These are phyloP conservation scores for Gibbula magus DNA, from an alignment of 2,888 invertebrate genomes.

Conservation along the genomic window DNA sequence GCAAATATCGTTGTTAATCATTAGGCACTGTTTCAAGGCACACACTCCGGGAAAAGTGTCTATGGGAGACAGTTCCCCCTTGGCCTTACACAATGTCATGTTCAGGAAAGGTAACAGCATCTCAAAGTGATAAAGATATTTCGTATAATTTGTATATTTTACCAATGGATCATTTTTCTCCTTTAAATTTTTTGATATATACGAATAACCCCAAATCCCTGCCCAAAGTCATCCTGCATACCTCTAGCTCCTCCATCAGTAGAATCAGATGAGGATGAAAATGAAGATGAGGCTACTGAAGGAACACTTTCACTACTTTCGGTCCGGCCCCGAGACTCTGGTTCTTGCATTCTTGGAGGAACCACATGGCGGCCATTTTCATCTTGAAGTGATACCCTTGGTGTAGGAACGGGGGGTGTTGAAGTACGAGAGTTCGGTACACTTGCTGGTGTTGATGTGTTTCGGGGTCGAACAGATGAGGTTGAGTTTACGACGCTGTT, in stretches of 20 bases:
- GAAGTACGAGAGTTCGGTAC: background rate
- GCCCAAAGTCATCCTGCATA: background rate
- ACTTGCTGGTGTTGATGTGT: background rate
- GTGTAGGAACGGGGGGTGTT: background rate
- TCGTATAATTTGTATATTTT: no score
- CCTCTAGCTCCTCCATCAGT: background rate
- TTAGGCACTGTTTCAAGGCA: no score
- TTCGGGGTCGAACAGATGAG: constrained; percentile 18
- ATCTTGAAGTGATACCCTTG: background rate
- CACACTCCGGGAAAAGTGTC: no score
- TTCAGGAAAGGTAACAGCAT: no score
- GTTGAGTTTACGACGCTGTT: constrained; percentile 49
- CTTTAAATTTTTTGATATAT: background rate
- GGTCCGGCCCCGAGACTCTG: background rate
- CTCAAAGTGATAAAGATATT: no score
- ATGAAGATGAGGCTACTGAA: background rate
- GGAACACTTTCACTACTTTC: background rate
- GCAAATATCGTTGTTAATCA: no score
- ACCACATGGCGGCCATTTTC: background rate
- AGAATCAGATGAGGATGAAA: background rate
- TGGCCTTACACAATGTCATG: no score
- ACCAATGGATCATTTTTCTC: no score
- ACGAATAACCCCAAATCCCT: background rate
- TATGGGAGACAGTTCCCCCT: no score
- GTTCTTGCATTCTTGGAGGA: background rate